Conservation (phyloP, 2,113 vertebrate genomes). For the Verasper variegatus region DNA sequence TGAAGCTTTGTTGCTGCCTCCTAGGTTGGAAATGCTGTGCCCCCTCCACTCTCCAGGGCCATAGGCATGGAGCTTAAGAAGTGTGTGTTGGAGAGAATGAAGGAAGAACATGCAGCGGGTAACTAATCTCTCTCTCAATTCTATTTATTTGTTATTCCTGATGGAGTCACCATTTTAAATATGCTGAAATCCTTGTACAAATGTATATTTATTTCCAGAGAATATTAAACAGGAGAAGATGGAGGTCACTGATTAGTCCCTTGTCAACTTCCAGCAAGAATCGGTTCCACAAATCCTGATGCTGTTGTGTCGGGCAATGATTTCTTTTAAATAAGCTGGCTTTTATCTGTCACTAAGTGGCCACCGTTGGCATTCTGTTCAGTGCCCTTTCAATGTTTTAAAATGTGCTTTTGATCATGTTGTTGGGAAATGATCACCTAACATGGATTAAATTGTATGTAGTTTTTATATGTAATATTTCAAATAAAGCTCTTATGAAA, state of each 20-base stretch:
- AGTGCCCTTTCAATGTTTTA: slow-evolving; percentile 79
- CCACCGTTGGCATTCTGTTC: slow-evolving; percentile 78
- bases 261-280: slow-evolving; percentile 17
- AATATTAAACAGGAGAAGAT: slow-evolving; percentile 84
- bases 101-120: slow-evolving; percentile 85
- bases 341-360: slow-evolving; percentile 58
- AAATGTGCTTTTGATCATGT: slow-evolving; percentile 87
- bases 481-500: slow-evolving; percentile 94
- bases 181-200: not conserved
- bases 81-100: slow-evolving; percentile 83
- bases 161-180: not conserved
- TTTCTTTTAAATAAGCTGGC: slow-evolving; percentile 60
- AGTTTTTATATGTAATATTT: slow-evolving; percentile 99
- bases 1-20: not conserved
- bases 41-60: slow-evolving; percentile 92
- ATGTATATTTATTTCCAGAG: slow-evolving; percentile 64
- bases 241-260: slow-evolving; percentile 78
- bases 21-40: slow-evolving; percentile 94
- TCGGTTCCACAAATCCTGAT: slow-evolving; percentile 41
- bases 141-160: not conserved
- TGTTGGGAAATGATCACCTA: slow-evolving; percentile 82
- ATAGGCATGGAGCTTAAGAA: slow-evolving; percentile 91
- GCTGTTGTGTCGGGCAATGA: slow-evolving; percentile 7
- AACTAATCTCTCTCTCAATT: not conserved
- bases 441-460: slow-evolving; percentile 90